phyloP scores from a whole-genome alignment of 1,140 invertebrate species.

The Sipha flava region DNA sequence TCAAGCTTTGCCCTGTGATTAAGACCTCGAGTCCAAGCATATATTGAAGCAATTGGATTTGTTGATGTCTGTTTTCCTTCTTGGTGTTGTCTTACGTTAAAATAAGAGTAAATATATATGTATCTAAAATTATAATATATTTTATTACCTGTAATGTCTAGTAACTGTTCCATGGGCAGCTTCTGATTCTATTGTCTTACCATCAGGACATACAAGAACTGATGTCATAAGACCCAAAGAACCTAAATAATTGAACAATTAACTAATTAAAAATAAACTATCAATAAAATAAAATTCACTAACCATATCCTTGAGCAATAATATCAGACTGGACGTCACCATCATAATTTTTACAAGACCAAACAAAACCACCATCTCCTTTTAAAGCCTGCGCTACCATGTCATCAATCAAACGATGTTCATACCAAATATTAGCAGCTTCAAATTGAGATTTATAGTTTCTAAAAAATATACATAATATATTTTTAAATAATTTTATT shows the following conservation, averaged over 20 bases:
- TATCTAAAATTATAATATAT: not conserved
- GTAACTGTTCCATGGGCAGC: constrained; percentile 89
- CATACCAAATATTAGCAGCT: constrained; percentile 73
- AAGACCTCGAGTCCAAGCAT: constrained; percentile 82
- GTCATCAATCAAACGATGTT: constrained; percentile 86
- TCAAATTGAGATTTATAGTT: constrained; percentile 71
- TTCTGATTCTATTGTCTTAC: constrained; percentile 82
- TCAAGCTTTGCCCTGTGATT: constrained; percentile 76
- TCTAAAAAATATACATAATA: constrained; percentile 45
- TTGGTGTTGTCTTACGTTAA: constrained; percentile 53
- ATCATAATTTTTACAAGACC: constrained; percentile 89
- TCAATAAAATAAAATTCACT: not conserved
- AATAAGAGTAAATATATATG: not conserved
- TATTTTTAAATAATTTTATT: not conserved
- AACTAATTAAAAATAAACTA: not conserved
- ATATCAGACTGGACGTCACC: constrained; percentile 86
- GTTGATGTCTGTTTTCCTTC: constrained; percentile 77
- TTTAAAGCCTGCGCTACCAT: constrained; percentile 87
- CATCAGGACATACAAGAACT: constrained; percentile 83
- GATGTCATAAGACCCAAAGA: constrained; percentile 89
- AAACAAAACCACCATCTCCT: constrained; percentile 78
- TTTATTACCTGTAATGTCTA: constrained; percentile 65
- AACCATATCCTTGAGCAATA: constrained; percentile 71
- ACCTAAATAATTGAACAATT: constrained; percentile 43
- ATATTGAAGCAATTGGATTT: constrained; percentile 86